These are phyloP conservation scores for Digitonthophagus gazella DNA, from an alignment of 2,888 invertebrate species.

Conservation along the genomic window DNA sequence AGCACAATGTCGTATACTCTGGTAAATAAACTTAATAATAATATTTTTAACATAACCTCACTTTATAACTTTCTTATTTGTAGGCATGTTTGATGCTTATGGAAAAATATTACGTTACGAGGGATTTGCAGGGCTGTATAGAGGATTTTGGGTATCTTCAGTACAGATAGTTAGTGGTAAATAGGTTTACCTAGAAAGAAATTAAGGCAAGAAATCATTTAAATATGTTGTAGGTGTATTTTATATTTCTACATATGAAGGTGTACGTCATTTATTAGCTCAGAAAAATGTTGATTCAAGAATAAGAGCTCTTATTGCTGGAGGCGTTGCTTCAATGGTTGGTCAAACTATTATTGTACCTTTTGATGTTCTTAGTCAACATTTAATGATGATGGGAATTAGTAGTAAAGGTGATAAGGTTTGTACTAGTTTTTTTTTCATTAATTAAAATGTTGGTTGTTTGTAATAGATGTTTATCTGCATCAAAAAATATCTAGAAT, in stretches of 20 bases:
- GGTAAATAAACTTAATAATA: constrained; percentile 53
- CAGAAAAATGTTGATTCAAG: constrained; percentile 64
- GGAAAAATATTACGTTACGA: constrained; percentile 81
- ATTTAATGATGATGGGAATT: constrained; percentile 88
- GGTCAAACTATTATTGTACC: constrained; percentile 96
- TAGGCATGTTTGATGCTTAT: constrained; percentile 82
- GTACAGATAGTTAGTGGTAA: constrained; percentile 58
- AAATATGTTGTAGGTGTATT: constrained; percentile 69
- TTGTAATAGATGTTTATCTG: too few species aligned
- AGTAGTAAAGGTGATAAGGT: constrained; percentile 40
- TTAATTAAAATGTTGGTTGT: too few species aligned
- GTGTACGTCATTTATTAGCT: constrained; percentile 76
- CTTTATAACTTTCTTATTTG: constrained; percentile 29
- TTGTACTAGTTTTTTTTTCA: constrained; percentile 47
- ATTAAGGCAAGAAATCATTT: neutral
- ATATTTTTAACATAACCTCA: neutral
- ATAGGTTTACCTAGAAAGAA: constrained; percentile 9
- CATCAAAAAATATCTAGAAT: too few species aligned
- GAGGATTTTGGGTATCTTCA: constrained; percentile 94
- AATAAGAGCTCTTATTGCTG: constrained; percentile 79
- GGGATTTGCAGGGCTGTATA: constrained; percentile 83
- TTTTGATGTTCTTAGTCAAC: constrained; percentile 94
- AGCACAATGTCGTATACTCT: constrained; percentile 77
- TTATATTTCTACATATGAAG: constrained; percentile 93
- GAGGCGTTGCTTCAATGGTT: constrained; percentile 87